Base-by-base conservation (phyloP, 2,888 invertebrate genomes). In the Epinotia bilunana region DNA sequence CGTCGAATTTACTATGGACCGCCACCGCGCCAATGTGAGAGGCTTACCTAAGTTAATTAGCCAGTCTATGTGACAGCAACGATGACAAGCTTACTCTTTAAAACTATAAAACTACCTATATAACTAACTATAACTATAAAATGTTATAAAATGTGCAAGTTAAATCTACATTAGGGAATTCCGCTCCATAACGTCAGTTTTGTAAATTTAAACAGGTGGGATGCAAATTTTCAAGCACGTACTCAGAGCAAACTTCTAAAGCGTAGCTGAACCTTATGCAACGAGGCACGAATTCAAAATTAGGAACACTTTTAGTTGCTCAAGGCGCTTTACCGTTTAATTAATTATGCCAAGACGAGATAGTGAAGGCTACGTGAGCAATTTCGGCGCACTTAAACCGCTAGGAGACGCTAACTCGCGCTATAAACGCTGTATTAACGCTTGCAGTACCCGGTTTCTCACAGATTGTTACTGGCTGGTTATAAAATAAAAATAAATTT, bases 341-440 rank as follows among this genome's bases (percentile, higher is more conserved):
- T 84, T 85, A 85, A 84, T 87, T 84, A 83, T 82, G 79, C 79
- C 80, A 62, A 71, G 77, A 74, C 78, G 76, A 83, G 83, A 82
- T 82, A 83, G 79, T 83, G 77, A 81, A 80, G 79, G 77, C 78
- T 80, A 85, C 83, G 81, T 84, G 83, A 81, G 77, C 80, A 83
- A 84, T 86, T 85, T 82, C 62, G 77, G 77, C 78, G 73, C 78
- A 78, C 77, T 79, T 81, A 77, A 79, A 75, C 72, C 53, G 46
- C 60, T 46, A 75, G 28, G 61, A 71, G 79, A 77, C 73, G 78
- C 76, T 79, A 76, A 78, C 77, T 78, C 77, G 78, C 76, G 77
- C 78, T 80, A 81, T 83, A 83, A 82, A 82, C 78, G 77, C 76
- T 77, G 79, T 80, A 80, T 84, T 79, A 82, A 80, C 78, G 76